These are phyloP conservation scores for Oryzias dopingdopingensis DNA, from an alignment of 2,797 vertebrate species.

Conservation along the genomic window DNA sequence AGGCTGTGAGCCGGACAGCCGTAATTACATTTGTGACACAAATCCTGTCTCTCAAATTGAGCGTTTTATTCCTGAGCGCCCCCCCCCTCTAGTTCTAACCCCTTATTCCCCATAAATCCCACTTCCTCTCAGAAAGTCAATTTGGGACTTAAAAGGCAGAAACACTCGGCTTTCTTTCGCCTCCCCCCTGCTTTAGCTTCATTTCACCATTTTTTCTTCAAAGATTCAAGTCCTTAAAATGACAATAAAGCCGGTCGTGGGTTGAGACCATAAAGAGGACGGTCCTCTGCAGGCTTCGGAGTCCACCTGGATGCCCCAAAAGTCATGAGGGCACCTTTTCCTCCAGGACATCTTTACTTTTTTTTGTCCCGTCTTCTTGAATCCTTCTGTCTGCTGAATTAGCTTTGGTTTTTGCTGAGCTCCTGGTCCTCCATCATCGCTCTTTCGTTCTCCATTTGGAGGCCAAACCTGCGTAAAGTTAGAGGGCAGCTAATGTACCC, in stretches of 20 bases:
- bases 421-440: slow-evolving; percentile 21
- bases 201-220: slow-evolving; percentile 22
- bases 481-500: slow-evolving; percentile 37
- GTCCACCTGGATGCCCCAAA: too few relatives aligned
- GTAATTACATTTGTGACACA: slow-evolving; percentile 81
- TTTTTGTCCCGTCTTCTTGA: not conserved
- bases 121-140: slow-evolving; percentile 74
- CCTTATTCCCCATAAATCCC: slow-evolving; percentile 74
- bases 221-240: slow-evolving; percentile 53
- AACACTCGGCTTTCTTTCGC: slow-evolving; percentile 42
- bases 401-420: slow-evolving; percentile 36
- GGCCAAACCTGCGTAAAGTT: slow-evolving; percentile 34
- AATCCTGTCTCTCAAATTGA: slow-evolving; percentile 79
- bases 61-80: slow-evolving; percentile 72
- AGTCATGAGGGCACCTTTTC: not conserved
- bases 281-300: too few relatives aligned
- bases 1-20: slow-evolving; percentile 72
- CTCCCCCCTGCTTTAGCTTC: slow-evolving; percentile 20
- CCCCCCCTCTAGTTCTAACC: slow-evolving; percentile 74
- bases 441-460: slow-evolving; percentile 26
- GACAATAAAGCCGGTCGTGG: slow-evolving; percentile 31
- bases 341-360: slow-evolving; percentile 2
- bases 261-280: too few relatives aligned
- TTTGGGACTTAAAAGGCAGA: slow-evolving; percentile 74
- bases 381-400: slow-evolving; percentile 37